Evolutionary conservation across 2,888 invertebrate species (phyloP).

Genomic region (Tenodera sinensis): DNA sequence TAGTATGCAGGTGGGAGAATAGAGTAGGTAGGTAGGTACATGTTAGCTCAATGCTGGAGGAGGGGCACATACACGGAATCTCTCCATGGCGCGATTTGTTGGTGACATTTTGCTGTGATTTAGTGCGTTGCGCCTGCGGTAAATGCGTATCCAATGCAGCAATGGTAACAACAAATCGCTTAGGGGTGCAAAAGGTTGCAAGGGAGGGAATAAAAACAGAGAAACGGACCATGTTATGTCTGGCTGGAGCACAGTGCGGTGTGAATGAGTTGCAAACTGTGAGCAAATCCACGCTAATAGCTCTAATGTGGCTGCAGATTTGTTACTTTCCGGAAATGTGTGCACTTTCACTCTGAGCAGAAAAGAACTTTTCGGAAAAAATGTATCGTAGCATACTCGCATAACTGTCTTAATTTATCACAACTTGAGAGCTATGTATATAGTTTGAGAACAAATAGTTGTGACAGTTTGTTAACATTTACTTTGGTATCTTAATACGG

Average conservation of each 20-base stretch:
- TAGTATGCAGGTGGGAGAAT: background rate
- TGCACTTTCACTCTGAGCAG: too few relatives aligned
- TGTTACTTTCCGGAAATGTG: background rate
- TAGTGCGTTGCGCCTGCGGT: background rate
- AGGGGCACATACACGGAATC: background rate
- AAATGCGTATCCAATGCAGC: background rate
- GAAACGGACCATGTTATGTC: background rate
- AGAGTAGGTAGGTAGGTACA: background rate
- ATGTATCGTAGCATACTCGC: too few relatives aligned
- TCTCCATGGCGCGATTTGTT: background rate
- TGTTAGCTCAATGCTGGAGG: background rate
- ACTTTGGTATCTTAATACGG: too few relatives aligned
- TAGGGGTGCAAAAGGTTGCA: background rate
- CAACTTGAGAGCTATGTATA: too few relatives aligned
- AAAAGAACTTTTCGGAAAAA: too few relatives aligned
- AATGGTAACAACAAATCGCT: background rate
- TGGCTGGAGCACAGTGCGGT: background rate
- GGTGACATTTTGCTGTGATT: constrained; percentile 8
- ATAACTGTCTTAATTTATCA: too few relatives aligned
- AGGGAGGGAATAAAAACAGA: background rate
- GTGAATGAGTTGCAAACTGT: background rate
- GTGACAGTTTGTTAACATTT: too few relatives aligned
- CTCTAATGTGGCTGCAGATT: background rate
- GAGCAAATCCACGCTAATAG: background rate
- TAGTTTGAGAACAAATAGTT: too few relatives aligned